Percentiles rank a stretch among this genome's conserved stretches.
Evolutionary conservation across 2,113 vertebrate species (phyloP).

Genomic region (Grus americana): DNA sequence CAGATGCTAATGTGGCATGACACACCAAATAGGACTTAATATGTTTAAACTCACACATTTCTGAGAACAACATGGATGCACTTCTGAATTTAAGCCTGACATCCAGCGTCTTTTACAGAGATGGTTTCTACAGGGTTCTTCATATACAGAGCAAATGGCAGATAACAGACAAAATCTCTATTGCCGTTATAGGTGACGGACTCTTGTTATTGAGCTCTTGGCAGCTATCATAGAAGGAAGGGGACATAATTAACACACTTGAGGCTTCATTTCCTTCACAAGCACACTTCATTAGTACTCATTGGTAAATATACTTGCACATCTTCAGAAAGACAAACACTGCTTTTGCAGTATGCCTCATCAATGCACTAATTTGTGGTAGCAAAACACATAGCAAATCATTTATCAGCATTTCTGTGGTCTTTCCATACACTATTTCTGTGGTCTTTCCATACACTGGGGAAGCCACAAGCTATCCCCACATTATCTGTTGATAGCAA

Average conservation of each 20-base stretch:
- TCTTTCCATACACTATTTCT: neutral
- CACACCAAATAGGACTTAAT: neutral
- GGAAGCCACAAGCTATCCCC: neutral
- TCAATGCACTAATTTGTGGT: neutral
- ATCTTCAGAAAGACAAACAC: constrained; percentile 45
- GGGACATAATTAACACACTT: constrained; percentile 31
- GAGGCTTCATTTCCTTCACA: constrained; percentile 51
- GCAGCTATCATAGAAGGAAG: constrained; percentile 27
- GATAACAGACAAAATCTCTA: neutral
- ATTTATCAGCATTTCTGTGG: neutral
- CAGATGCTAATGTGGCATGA: neutral
- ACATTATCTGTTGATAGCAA: neutral
- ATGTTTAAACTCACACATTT: neutral
- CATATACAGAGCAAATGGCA: neutral
- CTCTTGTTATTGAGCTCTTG: constrained; percentile 24
- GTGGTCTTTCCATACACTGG: neutral
- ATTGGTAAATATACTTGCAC: constrained; percentile 30
- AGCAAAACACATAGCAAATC: neutral
- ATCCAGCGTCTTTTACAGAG: neutral
- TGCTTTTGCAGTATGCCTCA: constrained; percentile 29
- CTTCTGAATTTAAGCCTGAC: neutral
- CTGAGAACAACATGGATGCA: neutral
- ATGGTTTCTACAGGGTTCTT: neutral
- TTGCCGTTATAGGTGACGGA: neutral
- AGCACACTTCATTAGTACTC: constrained; percentile 42